phyloP scores from a whole-genome alignment of 2,888 invertebrate genomes.

The Dendrolimus houi region DNA sequence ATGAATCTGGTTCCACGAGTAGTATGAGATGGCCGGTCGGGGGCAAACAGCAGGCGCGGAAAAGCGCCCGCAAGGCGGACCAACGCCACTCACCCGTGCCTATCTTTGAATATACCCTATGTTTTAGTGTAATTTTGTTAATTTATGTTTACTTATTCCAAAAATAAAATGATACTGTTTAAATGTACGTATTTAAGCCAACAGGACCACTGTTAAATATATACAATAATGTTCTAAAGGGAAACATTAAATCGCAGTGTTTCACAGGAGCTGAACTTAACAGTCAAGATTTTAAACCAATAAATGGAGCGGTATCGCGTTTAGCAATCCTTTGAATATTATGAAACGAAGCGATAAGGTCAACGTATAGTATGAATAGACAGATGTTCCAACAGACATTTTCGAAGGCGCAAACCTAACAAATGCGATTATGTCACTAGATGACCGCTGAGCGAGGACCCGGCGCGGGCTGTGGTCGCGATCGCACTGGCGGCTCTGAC shows the following conservation, averaged over 20 bases:
- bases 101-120: slow-evolving; percentile 10
- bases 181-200: no score
- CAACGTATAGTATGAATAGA: no score
- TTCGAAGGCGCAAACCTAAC: neutral
- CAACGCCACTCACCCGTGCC: slow-evolving; percentile 46
- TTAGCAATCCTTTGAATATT: neutral
- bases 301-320: neutral
- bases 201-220: no score
- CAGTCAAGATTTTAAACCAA: neutral
- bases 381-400: neutral
- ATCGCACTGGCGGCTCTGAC: slow-evolving; percentile 47
- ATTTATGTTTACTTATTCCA: no score
- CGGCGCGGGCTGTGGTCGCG: slow-evolving; percentile 54
- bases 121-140: no score
- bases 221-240: no score
- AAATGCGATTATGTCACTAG: slow-evolving; percentile 9
- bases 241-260: neutral
- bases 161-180: no score
- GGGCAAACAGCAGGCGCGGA: slow-evolving; percentile 61
- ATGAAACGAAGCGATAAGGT: neutral
- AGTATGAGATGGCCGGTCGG: slow-evolving; percentile 48
- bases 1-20: slow-evolving; percentile 48
- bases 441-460: slow-evolving; percentile 32
- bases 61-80: slow-evolving; percentile 46
- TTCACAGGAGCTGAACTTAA: neutral